phyloP scores from a whole-genome alignment of 2,888 invertebrate species.

The Trichopoda pennipes region DNA sequence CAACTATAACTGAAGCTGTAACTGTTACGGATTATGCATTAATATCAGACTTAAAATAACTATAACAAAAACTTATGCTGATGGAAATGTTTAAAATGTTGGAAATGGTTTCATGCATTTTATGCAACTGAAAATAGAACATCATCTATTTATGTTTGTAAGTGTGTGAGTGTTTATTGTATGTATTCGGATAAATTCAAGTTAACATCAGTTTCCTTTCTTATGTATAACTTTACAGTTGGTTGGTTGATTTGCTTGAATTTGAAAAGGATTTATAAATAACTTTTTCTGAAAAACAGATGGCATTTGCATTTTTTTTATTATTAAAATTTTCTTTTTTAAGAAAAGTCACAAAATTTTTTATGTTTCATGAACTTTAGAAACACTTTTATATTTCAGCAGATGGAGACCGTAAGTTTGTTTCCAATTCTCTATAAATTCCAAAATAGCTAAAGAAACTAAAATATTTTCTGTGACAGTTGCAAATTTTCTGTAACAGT shows the following conservation, averaged over 20 bases:
- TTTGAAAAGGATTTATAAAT: neutral
- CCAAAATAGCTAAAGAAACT: neutral
- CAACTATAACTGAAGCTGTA: conserved; percentile 24
- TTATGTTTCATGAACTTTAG: neutral
- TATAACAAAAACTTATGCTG: neutral
- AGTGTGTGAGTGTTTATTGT: neutral
- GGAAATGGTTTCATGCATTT: neutral
- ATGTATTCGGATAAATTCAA: neutral
- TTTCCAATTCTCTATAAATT: neutral
- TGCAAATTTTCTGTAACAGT: no score
- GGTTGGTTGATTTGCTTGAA: neutral
- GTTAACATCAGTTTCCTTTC: neutral
- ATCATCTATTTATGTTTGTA: neutral
- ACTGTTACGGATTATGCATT: conserved; percentile 13
- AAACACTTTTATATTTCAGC: neutral
- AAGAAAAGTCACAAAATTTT: neutral
- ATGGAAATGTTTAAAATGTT: neutral
- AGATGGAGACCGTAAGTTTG: neutral
- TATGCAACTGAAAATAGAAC: neutral
- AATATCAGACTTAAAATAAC: conserved; percentile 2
- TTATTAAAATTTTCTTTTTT: neutral
- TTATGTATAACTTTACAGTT: conserved; percentile 2
- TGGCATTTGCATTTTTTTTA: neutral
- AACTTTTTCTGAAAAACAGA: neutral
- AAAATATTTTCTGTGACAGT: neutral